A percentile compares a stretch with the other conserved stretches of the same genome.
Evolutionary conservation across 1,140 invertebrate species (phyloP).

Genomic region (Eriocheir sinensis): DNA sequence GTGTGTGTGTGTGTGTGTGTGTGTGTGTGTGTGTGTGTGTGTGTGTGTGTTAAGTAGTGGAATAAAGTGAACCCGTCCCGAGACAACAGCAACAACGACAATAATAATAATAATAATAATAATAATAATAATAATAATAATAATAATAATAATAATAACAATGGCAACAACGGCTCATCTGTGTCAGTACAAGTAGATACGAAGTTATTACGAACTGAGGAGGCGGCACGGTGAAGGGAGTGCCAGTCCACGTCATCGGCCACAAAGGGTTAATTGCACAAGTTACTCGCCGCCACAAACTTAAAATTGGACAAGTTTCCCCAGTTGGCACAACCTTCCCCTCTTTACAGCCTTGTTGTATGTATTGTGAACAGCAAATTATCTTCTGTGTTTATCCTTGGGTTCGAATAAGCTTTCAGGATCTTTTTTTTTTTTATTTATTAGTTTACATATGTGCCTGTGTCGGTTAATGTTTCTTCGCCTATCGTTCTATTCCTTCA

Average conservation of each 20-base stretch:
- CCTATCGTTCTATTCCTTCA: background rate
- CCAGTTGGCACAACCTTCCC: background rate
- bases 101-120: too few relatives aligned
- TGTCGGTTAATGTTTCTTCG: background rate
- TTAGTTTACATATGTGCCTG: background rate
- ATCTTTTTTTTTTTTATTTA: background rate
- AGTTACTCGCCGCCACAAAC: background rate
- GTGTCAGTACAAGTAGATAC: too few relatives aligned
- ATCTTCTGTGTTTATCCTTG: background rate
- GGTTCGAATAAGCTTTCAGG: background rate
- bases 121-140: too few relatives aligned
- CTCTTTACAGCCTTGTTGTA: background rate
- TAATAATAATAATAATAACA: too few relatives aligned
- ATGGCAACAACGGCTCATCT: too few relatives aligned
- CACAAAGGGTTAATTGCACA: background rate
- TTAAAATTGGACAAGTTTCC: slow-evolving; percentile 25
- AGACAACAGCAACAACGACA: too few relatives aligned
- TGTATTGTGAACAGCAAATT: background rate
- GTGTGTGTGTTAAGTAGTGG: background rate
- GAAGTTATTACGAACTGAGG: too few relatives aligned
- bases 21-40: too few relatives aligned
- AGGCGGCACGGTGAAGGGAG: background rate
- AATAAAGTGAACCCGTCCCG: too few relatives aligned
- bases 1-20: too few relatives aligned
- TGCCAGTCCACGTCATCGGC: background rate